phyloP scores from a whole-genome alignment of 1,140 invertebrate genomes.

The Sycobia sp. region DNA sequence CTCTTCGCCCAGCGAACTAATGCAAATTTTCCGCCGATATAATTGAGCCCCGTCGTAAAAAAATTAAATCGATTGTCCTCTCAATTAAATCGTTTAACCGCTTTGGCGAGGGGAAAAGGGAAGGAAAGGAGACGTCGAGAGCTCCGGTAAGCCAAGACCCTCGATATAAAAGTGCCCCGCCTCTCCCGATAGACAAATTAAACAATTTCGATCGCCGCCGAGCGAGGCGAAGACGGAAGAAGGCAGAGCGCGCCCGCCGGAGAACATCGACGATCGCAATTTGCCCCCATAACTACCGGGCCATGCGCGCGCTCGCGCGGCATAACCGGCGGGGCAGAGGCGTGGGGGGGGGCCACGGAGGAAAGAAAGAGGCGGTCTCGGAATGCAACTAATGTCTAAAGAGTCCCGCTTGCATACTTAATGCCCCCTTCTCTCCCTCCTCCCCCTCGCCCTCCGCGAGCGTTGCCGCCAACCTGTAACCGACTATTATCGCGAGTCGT shows the following conservation, averaged over 20 bases:
- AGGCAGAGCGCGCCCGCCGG: background rate
- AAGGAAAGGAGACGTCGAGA: background rate
- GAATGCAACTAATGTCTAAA: conserved; percentile 61
- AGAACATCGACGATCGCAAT: conserved; percentile 19
- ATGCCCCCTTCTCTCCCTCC: too few relatives aligned
- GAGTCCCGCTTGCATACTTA: conserved; percentile 60
- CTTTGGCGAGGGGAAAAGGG: background rate
- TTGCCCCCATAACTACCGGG: too few relatives aligned
- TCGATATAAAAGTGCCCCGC: background rate
- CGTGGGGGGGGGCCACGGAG: background rate
- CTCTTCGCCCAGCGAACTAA: background rate
- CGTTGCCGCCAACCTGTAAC: too few relatives aligned
- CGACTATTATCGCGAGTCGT: too few relatives aligned
- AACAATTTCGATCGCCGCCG: conserved; percentile 25
- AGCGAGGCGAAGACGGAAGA: too few relatives aligned
- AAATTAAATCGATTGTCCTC: conserved; percentile 26
- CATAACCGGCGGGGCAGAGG: background rate
- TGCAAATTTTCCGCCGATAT: background rate
- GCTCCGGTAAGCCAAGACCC: background rate
- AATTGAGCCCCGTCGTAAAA: conserved; percentile 7
- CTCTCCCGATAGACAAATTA: background rate
- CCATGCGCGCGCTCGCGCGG: background rate
- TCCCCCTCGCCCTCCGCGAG: too few relatives aligned
- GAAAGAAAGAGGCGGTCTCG: background rate
- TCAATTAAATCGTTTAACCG: too few relatives aligned